These are phyloP conservation scores for Hydrotaea cyrtoneurina DNA, from an alignment of 2,888 invertebrate genomes.

Conservation along the genomic window DNA sequence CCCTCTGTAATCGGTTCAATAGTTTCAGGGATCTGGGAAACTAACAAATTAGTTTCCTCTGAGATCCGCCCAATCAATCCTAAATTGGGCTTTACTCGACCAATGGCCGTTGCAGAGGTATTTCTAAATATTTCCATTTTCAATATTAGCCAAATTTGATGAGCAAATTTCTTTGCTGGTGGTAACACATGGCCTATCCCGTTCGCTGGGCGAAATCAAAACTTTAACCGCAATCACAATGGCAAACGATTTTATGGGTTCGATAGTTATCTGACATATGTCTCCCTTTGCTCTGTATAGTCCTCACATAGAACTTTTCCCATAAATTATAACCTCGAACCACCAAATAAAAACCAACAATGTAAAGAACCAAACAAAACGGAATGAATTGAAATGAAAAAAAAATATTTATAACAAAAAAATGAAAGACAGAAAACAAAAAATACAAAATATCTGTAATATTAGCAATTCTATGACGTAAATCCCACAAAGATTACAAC, in stretches of 20 bases:
- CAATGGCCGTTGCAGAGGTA: no score
- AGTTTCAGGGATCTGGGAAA: no score
- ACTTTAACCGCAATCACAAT: background rate
- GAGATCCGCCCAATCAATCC: no score
- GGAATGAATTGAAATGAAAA: background rate
- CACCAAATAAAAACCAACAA: background rate
- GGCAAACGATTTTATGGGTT: background rate
- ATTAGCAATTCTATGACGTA: slow-evolving; percentile 43
- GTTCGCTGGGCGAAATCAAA: background rate
- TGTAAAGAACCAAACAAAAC: background rate
- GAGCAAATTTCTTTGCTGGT: no score
- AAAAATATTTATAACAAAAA: no score
- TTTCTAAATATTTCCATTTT: no score
- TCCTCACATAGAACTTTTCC: slow-evolving; percentile 3
- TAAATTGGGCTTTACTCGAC: no score
- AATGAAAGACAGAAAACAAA: background rate
- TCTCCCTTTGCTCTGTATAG: background rate
- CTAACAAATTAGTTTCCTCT: no score
- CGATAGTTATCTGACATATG: slow-evolving; percentile 7
- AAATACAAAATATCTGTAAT: background rate
- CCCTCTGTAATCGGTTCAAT: no score
- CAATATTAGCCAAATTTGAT: no score
- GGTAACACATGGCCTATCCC: no score
- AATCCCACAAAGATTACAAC: slow-evolving; percentile 37
- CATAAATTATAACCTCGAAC: slow-evolving; percentile 41